These are phyloP conservation scores for Bombus breviceps DNA, from an alignment of 1,140 invertebrate species.

Conservation along the genomic window DNA sequence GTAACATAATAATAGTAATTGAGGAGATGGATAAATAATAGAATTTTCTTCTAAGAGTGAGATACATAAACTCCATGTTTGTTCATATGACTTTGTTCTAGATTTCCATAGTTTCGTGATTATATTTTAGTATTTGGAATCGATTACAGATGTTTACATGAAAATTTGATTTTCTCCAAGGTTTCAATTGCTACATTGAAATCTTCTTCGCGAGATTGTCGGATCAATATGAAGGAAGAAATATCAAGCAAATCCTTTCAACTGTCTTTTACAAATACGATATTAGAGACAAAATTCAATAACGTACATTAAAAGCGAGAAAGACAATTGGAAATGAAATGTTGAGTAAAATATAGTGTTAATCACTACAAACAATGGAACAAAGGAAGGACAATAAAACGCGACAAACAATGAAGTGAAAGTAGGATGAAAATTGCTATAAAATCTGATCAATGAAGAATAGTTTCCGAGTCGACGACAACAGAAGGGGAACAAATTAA, in stretches of 20 bases:
- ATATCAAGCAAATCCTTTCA: no score
- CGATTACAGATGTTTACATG: no score
- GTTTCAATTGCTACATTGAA: no score
- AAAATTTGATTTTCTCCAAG: no score
- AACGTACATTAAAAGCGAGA: neutral
- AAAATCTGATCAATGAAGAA: constrained; percentile 6
- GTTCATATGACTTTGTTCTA: no score
- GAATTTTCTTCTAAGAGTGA: neutral
- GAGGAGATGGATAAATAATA: neutral
- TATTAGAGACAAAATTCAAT: neutral
- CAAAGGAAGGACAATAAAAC: neutral
- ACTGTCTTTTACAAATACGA: no score
- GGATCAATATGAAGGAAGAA: no score
- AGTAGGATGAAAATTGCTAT: neutral
- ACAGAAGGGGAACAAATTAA: constrained; percentile 29
- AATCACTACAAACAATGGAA: neutral
- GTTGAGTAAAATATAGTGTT: neutral
- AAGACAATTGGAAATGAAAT: neutral
- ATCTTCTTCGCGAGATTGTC: no score
- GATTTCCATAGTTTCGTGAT: no score
- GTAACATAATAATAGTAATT: neutral
- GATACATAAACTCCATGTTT: neutral
- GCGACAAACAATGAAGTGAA: neutral
- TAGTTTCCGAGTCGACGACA: constrained; percentile 4
- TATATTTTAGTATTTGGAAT: no score